Percentiles rank a stretch among this genome's conserved stretches.
These are phyloP conservation scores for Lycia hirtaria DNA, from an alignment of 2,888 invertebrate species.

Conservation along the genomic window DNA sequence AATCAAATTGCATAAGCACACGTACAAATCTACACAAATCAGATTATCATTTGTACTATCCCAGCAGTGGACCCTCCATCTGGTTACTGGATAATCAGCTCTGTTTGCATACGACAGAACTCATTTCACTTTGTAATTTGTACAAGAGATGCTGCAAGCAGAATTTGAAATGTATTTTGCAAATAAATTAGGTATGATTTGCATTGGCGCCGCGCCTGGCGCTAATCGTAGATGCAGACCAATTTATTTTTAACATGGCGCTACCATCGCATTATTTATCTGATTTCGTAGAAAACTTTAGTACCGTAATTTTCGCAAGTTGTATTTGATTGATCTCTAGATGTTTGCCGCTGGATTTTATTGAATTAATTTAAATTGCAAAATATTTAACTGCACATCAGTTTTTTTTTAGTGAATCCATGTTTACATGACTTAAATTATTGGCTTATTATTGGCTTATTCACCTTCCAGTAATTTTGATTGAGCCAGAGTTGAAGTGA, in stretches of 20 bases:
- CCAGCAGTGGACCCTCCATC: conserved; percentile 1
- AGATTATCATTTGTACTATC: conserved; percentile 37
- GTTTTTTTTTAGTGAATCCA: no score
- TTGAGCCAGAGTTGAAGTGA: no score
- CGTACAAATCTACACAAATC: conserved; percentile 50
- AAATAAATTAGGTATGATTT: conserved; percentile 30
- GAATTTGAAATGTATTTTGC: conserved; percentile 34
- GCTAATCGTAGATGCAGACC: conserved; percentile 1
- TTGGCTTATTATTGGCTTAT: no score
- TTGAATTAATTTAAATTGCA: conserved; percentile 6
- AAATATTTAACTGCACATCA: not conserved
- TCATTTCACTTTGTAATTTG: conserved; percentile 23
- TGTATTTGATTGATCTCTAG: not conserved
- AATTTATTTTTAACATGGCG: not conserved
- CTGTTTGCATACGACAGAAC: conserved; percentile 21
- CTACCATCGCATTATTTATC: not conserved
- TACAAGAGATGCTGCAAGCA: conserved; percentile 20
- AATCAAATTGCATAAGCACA: conserved; percentile 46
- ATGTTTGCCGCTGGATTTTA: not conserved
- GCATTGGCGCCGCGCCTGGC: conserved; percentile 26
- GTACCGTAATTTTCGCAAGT: not conserved
- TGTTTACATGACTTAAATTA: no score
- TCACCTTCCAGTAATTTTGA: no score
- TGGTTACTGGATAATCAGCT: conserved; percentile 23
- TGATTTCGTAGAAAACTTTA: not conserved